Evolutionary conservation across 2,888 invertebrate genomes (phyloP), one percentile per base, ranked within the genome.

Genomic region (Lasius fuliginosus): DNA sequence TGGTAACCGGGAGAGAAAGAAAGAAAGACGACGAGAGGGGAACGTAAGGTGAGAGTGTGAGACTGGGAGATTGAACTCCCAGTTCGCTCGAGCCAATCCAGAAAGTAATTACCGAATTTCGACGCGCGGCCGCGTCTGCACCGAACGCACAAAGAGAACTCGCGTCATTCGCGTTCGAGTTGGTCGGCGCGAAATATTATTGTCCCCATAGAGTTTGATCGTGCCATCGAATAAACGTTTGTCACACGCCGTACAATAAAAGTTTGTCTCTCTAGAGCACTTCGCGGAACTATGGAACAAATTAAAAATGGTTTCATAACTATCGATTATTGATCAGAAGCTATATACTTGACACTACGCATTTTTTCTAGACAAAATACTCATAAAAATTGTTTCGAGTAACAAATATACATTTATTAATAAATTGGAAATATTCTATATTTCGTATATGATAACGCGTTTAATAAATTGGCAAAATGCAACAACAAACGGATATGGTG

Each of bases 51-150:
- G 71, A 73, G 75, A 79, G 73, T 53, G 69, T 33, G 77, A 83
- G 74, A 46, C 85, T 23, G 86, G 85, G 85, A 88, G 86, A 90
- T 91, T 90, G 85, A 87, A 91, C 88, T 89, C 90, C 86, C 87
- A 87, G 86, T 83, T 90, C 87, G 86, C 88, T 87, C 85, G 88
- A 86, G 87, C 91, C 92, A 92, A 92, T 92, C 88, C 88, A 88
- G 89, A 90, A 92, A 92, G 92, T 91, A 92, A 92, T 92, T 92
- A 92, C 90, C 90, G 90, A 92, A 92, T 92, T 92, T 92, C 90
- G 87, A 86, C 88, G 87, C 88, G 87, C 77, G 82, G 75, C 62
- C 82, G 81, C 82, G 85, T 84, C 46, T 65, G 82, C 40, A 82
- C 81, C 60, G 15, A 77, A 74, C 68, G 82, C 82, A 87, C 75